These are phyloP conservation scores for Engraulis encrasicolus DNA, from an alignment of 2,113 vertebrate genomes.

Conservation along the genomic window DNA sequence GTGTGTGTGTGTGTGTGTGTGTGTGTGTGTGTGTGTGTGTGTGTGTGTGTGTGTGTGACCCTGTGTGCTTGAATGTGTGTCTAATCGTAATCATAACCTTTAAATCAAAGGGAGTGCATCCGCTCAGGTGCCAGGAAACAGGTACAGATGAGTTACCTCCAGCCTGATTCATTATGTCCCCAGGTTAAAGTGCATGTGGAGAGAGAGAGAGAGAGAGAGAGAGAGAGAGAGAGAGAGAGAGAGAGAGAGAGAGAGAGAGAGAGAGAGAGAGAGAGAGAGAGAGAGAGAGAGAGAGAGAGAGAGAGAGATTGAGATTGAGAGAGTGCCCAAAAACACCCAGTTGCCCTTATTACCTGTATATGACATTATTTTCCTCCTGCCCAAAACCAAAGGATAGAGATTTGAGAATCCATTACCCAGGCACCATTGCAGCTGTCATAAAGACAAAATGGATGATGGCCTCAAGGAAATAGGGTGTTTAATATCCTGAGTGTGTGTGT, in stretches of 20 bases:
- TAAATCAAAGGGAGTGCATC: conserved; percentile 39
- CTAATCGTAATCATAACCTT: too few relatives aligned
- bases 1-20: too few relatives aligned
- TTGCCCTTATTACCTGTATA: neutral
- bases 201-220: neutral
- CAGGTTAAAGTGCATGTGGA: conserved; percentile 20
- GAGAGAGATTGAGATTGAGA: too few relatives aligned
- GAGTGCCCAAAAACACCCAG: neutral
- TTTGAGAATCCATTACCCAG: neutral
- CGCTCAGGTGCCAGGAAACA: conserved; percentile 36
- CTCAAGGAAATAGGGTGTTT: neutral
- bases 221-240: neutral
- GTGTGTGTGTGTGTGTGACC: too few relatives aligned
- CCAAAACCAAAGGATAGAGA: neutral
- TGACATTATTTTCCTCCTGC: neutral
- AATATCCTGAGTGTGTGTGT: neutral
- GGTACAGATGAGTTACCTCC: conserved; percentile 29
- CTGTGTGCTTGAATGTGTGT: too few relatives aligned
- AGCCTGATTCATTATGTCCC: conserved; percentile 34
- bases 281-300: neutral
- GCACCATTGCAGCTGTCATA: neutral
- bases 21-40: too few relatives aligned
- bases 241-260: neutral
- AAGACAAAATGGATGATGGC: neutral
- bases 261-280: neutral